These are phyloP conservation scores for Danio albolineatus DNA, from an alignment of 2,797 vertebrate species.

Conservation along the genomic window DNA sequence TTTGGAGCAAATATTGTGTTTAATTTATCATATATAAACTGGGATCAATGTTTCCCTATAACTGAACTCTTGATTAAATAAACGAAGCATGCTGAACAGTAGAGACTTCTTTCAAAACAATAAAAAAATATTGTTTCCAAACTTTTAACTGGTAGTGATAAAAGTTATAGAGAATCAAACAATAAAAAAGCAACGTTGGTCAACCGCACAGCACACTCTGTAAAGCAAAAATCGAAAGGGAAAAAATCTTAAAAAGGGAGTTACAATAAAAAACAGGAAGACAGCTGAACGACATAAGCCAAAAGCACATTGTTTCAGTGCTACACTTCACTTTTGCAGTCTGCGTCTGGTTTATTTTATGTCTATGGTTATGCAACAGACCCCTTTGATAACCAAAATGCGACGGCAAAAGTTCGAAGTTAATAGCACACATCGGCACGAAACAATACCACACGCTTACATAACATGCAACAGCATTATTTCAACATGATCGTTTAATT, in stretches of 20 bases:
- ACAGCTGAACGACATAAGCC: slow-evolving; percentile 24
- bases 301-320: neutral
- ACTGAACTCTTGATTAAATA: neutral
- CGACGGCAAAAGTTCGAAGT: slow-evolving; percentile 5
- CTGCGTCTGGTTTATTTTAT: slow-evolving; percentile 22
- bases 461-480: slow-evolving; percentile 38
- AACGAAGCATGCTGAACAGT: too few species aligned
- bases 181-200: neutral
- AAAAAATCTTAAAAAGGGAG: slow-evolving; percentile 5
- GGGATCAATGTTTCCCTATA: neutral
- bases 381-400: slow-evolving; percentile 26
- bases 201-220: neutral
- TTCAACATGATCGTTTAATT: slow-evolving; percentile 37
- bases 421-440: slow-evolving; percentile 21
- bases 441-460: slow-evolving; percentile 39
- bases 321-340: slow-evolving; percentile 13
- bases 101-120: too few species aligned
- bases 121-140: too few species aligned
- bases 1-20: neutral
- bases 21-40: neutral
- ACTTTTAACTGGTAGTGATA: too few species aligned
- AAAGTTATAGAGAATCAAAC: too few species aligned
- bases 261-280: slow-evolving; percentile 17
- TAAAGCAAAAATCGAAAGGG: slow-evolving; percentile 5
- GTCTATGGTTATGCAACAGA: slow-evolving; percentile 35